Base-by-base conservation (phyloP, 1,140 invertebrate genomes). In the Rhagoletis pomonella region DNA sequence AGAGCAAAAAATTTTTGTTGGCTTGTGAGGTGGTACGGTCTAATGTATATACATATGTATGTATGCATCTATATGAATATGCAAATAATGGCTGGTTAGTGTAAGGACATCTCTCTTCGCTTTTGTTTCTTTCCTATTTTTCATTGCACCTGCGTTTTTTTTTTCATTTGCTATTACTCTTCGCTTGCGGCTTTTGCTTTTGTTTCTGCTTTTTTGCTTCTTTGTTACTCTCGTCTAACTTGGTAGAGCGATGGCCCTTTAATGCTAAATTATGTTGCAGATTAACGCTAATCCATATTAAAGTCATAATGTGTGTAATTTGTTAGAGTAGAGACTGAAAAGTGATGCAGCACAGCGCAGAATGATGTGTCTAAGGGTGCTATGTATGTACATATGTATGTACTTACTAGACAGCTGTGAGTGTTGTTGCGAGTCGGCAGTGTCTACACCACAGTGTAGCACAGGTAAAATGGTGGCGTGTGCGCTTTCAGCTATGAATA, bases 211-310 rank as follows among this genome's bases (percentile, higher is more conserved):
- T n/a, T n/a, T 73, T 47, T 73, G n/a, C 6, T 47, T 47, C 14
- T 29, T 29, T 7, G 44, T 81, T 81, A 42, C 73, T 7, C 7
- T 17, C 60, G 17, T 62, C 7, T 62, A 62, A 62, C 60, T 55
- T 5, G 17, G 47, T 81, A 9, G 47, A 29, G 29, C 29, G 29
- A 58, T 55, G 47, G 47, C 19, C 47, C 10, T 58, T 55, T 81
- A 81, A 81, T 55, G 44, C 73, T 81, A 55, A 81, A 81, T 81
- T 81, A 81, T 81, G 73, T 81, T 81, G 73, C 47, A 81, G 73
- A 81, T 81, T 81, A 81, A 81, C 73, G 73, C 47, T 81, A 58
- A 81, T 81, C 73, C 73, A 81, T 55, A 81, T 81, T 81, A 47
- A 81, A 81, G 47, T 42, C 73, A 55, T 81, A 55, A 81, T 81